Percentiles rank a stretch among this genome's conserved stretches.
Evolutionary conservation across 2,113 vertebrate genomes (phyloP).

Genomic region (Sprattus sprattus): DNA sequence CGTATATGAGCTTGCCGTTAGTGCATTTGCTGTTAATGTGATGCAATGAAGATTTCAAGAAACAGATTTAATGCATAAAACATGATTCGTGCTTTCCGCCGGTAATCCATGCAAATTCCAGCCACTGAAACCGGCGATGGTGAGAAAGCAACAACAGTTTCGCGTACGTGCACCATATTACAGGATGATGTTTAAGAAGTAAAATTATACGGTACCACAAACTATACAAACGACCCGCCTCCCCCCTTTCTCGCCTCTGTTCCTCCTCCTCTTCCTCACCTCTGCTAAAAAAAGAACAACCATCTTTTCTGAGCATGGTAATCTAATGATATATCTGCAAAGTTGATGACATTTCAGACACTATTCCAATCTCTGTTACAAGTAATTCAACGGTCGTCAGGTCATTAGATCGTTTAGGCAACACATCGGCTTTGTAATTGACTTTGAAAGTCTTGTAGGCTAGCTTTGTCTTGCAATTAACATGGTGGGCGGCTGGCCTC

Average conservation of each 20-base stretch:
- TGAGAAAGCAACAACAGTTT: conserved; percentile 4
- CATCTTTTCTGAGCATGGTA: conserved; percentile 62
- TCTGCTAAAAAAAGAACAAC: conserved; percentile 76
- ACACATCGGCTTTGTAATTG: neutral
- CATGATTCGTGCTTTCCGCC: conserved; percentile 47
- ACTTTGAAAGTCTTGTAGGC: neutral
- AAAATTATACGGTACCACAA: conserved; percentile 71
- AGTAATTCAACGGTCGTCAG: neutral
- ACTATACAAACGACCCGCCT: conserved; percentile 79
- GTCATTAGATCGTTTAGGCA: neutral
- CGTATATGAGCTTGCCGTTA: neutral
- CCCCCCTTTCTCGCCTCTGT: conserved; percentile 77
- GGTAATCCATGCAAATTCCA: conserved; percentile 38
- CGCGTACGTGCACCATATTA: conserved; percentile 15
- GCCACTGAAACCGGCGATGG: neutral
- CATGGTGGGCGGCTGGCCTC: conserved; percentile 10
- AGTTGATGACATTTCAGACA: conserved; percentile 28
- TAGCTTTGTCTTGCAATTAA: conserved; percentile 17
- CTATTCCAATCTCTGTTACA: conserved; percentile 4
- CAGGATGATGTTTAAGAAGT: conserved; percentile 18
- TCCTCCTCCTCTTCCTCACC: conserved; percentile 78
- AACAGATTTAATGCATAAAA: conserved; percentile 35
- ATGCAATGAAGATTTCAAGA: conserved; percentile 40
- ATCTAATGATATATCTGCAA: conserved; percentile 34
- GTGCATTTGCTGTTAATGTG: conserved; percentile 17